phyloP scores from a whole-genome alignment of 2,888 invertebrate genomes.

The Tipula lateralis region DNA sequence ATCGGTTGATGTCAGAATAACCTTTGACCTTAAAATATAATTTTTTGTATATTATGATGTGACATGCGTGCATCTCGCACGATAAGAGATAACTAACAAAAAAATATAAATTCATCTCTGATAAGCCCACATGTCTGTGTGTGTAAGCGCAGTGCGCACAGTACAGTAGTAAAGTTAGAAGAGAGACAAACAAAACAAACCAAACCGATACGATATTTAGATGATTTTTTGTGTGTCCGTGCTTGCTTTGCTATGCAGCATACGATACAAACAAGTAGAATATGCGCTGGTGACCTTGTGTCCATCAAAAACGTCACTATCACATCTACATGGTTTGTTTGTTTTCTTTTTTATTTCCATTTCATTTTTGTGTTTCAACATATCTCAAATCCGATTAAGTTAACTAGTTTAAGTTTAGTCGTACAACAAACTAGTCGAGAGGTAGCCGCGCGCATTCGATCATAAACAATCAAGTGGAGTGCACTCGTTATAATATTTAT shows the following conservation, averaged over 20 bases:
- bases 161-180: neutral
- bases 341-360: neutral
- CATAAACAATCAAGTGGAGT: neutral
- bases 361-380: neutral
- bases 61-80: neutral
- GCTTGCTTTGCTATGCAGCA: neutral
- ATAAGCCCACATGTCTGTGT: too few relatives aligned
- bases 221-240: neutral
- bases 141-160: too few relatives aligned
- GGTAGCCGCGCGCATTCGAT: neutral
- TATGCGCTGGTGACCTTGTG: neutral
- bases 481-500: neutral
- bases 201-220: neutral
- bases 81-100: neutral
- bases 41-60: neutral
- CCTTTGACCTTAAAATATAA: neutral
- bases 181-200: neutral
- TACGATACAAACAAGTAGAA: neutral
- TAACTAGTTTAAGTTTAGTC: neutral
- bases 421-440: neutral
- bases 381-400: neutral
- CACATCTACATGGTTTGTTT: neutral
- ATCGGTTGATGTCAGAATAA: neutral
- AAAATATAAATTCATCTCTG: neutral
- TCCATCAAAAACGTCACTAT: neutral